Conservation (phyloP, 2,113 vertebrate genomes). For the Melierax canorus region DNA sequence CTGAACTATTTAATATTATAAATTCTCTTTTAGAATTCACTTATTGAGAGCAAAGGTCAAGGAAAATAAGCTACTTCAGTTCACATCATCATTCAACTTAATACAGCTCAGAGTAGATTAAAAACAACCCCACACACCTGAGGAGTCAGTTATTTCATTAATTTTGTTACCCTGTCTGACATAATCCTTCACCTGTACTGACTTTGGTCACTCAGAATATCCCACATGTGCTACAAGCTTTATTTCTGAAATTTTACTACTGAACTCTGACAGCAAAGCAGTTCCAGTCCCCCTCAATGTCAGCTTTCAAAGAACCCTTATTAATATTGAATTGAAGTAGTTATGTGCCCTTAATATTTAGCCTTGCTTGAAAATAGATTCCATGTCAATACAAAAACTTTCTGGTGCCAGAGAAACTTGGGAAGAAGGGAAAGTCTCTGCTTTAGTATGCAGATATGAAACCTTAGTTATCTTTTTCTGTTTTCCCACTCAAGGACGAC, state of each 20-base stretch:
- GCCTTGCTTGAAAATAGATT: neutral
- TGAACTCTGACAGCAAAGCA: neutral
- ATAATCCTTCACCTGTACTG: neutral
- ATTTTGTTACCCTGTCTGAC: neutral
- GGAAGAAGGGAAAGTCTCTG: neutral
- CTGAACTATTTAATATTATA: neutral
- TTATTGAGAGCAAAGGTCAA: neutral
- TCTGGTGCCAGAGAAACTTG: neutral
- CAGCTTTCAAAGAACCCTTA: neutral
- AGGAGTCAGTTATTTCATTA: neutral
- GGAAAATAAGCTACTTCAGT: neutral
- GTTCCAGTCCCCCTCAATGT: neutral
- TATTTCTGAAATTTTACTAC: neutral
- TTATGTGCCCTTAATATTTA: neutral
- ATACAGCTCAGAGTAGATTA: neutral
- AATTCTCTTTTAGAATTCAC: neutral
- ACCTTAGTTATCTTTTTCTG: neutral
- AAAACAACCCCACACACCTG: neutral
- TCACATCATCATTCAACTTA: neutral
- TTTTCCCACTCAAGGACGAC: conserved; percentile 39
- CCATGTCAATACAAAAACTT: neutral
- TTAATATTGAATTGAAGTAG: neutral
- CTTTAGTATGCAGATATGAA: neutral
- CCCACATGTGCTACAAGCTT: neutral
- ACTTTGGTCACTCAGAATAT: neutral